Evolutionary conservation across 2,888 invertebrate genomes (phyloP), one percentile per base, ranked within the genome.

Genomic region (Eupeodes latifasciatus): DNA sequence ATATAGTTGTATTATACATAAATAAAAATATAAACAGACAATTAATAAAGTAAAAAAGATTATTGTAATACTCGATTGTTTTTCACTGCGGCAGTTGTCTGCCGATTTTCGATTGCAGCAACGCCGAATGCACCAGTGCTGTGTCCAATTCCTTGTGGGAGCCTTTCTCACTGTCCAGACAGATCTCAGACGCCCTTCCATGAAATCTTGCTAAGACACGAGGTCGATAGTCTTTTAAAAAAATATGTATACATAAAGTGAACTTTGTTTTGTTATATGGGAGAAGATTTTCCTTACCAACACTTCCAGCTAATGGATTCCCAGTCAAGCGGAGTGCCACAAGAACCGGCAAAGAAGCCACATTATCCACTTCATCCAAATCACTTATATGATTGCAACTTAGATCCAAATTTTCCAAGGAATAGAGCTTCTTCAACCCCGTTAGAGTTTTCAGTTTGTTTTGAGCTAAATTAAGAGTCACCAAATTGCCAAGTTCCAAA

Each of bases 111-210:
- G 93, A 92, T 84, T 91, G 91, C 55, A 97, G 95, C 86, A 99
- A 94, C 1, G 99, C 99, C 92, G 98, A 97, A 87, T 98, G 94
- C 53, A 99, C 97, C 55, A 98, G 96, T 0, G 98, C 98, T 4
- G 98, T 98, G 91, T 99, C 99, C 90, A 98, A 93, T 93, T 99
- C 99, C 90, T 96, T 96, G 91, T 97, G 97, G 12, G 97, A 96
- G 0, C 98, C 96, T 90, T 96, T 96, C 91, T 98, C 97, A 92
- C 97, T 98, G 92, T 99, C 99, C 84, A 99, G 93, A 91, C 96
- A 96, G 53, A 99, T 96, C 92, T 98, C 97, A 14, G 95, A 94
- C 90, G 98, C 97, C 89, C 98, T 95, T 64, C 96, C 95, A 69
- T 97, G 97, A 92, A 99, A 98, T 90, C 97, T 96, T 91, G 98